Percentiles rank a stretch among this genome's conserved stretches.
Conservation (phyloP, 1,140 invertebrate species). For the Bombus superbus region DNA sequence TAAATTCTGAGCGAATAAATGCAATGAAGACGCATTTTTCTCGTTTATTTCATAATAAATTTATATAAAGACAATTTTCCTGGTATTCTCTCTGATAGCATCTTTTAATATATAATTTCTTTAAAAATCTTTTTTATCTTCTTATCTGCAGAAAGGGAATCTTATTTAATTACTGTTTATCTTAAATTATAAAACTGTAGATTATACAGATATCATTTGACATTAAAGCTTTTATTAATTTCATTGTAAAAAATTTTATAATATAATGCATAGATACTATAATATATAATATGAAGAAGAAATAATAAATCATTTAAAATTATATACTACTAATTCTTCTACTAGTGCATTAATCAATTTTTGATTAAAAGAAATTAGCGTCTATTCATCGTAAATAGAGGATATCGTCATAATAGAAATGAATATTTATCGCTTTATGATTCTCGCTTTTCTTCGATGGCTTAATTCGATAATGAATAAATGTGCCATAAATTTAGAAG, state of each 20-base stretch:
- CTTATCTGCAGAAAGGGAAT: background rate
- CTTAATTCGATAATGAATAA: background rate
- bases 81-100: background rate
- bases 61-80: background rate
- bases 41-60: background rate
- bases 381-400: background rate
- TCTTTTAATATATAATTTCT: background rate
- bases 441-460: background rate
- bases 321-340: background rate
- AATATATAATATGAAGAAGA: background rate
- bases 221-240: background rate
- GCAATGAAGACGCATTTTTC: background rate
- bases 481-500: constrained; percentile 1
- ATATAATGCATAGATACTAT: background rate
- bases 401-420: background rate
- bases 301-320: background rate
- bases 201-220: too few species aligned
- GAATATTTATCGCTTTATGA: background rate
- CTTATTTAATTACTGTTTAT: too few species aligned
- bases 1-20: background rate
- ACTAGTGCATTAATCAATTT: background rate
- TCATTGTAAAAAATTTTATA: background rate
- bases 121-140: background rate
- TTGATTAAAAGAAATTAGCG: background rate
- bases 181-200: too few species aligned